These are phyloP conservation scores for Lepidocyrtinus sp. DNA, from an alignment of 2,888 invertebrate species.

Conservation along the genomic window DNA sequence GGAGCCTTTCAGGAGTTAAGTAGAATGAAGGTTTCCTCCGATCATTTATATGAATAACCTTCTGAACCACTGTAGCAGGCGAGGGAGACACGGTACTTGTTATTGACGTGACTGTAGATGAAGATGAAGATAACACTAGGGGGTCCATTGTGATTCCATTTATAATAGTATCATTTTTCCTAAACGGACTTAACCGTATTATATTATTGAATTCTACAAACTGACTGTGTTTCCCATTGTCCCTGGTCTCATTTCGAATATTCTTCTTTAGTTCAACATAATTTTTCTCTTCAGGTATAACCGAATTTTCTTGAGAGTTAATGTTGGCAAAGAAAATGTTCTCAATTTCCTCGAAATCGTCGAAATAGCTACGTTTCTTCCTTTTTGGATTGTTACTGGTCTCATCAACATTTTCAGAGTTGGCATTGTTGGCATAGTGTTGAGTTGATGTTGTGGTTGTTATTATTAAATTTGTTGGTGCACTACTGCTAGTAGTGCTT, in stretches of 20 bases:
- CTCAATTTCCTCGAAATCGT: slow-evolving; percentile 29
- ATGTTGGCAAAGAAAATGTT: slow-evolving; percentile 49
- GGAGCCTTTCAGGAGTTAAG: slow-evolving; percentile 40
- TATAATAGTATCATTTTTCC: neutral
- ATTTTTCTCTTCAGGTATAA: slow-evolving; percentile 37
- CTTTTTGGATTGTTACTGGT: neutral
- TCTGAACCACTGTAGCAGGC: slow-evolving; percentile 42
- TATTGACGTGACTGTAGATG: slow-evolving; percentile 20
- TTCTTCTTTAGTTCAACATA: neutral
- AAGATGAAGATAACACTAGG: slow-evolving; percentile 35
- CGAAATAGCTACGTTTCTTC: slow-evolving; percentile 46
- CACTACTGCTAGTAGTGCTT: neutral
- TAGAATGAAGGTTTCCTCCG: slow-evolving; percentile 39
- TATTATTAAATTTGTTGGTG: slow-evolving; percentile 25
- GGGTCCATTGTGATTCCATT: slow-evolving; percentile 17
- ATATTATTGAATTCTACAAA: neutral
- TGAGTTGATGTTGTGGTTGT: slow-evolving; percentile 9
- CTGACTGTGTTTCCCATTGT: slow-evolving; percentile 3
- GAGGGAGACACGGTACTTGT: neutral
- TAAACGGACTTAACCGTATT: neutral
- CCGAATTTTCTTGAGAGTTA: slow-evolving; percentile 45
- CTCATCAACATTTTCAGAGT: neutral
- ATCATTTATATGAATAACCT: slow-evolving; percentile 58
- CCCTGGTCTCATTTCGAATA: neutral
- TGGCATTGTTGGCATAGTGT: neutral